These are phyloP conservation scores for Parthenolecanium corni DNA, from an alignment of 2,888 invertebrate species.

Conservation along the genomic window DNA sequence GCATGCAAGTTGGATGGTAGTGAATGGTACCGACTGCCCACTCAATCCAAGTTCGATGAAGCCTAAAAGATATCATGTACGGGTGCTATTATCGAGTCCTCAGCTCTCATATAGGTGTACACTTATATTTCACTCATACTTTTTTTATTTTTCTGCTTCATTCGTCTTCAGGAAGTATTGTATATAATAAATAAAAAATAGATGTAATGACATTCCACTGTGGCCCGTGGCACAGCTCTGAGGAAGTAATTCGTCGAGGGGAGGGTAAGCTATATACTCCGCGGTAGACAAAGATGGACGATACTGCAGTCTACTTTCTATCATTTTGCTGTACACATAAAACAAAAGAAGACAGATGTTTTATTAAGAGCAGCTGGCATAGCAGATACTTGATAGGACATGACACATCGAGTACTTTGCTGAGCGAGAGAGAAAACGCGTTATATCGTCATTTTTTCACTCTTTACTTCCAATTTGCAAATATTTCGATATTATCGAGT, in stretches of 20 bases:
- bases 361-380: conserved; percentile 22
- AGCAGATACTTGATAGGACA: conserved; percentile 24
- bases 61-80: conserved; percentile 27
- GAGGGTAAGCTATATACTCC: too few relatives aligned
- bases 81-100: conserved; percentile 2
- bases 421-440: not conserved
- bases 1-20: conserved; percentile 5
- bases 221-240: conserved; percentile 25
- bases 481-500: too few relatives aligned
- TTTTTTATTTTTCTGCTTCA: not conserved
- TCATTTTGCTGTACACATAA: not conserved
- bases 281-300: too few relatives aligned
- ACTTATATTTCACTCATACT: too few relatives aligned
- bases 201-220: conserved; percentile 24
- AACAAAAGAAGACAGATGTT: conserved; percentile 27
- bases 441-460: conserved; percentile 1
- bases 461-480: too few relatives aligned
- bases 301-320: not conserved
- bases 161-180: conserved; percentile 27
- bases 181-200: conserved; percentile 14
- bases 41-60: conserved; percentile 21
- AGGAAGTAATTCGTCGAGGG: not conserved
- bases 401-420: conserved; percentile 24
- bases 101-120: too few relatives aligned
- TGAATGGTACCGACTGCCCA: conserved; percentile 9